phyloP scores from a whole-genome alignment of 2,113 vertebrate species.

The Oryzias celebensis region DNA sequence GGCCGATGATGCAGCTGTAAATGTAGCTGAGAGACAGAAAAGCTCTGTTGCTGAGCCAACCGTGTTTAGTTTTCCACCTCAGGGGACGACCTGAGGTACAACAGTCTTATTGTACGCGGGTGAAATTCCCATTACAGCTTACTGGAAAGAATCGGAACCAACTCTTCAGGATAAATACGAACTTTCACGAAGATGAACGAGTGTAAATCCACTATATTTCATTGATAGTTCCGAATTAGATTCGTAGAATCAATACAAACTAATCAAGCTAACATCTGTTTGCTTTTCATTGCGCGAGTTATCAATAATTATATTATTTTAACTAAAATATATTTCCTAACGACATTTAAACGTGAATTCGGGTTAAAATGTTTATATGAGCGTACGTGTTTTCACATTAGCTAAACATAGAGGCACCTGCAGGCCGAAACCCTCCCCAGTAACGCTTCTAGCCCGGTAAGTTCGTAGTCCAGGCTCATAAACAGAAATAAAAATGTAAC shows the following conservation, averaged over 20 bases:
- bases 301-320: neutral
- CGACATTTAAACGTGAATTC: neutral
- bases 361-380: neutral
- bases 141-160: slow-evolving; percentile 17
- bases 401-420: slow-evolving; percentile 35
- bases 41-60: slow-evolving; percentile 24
- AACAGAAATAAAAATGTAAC: neutral
- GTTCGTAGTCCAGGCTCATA: slow-evolving; percentile 32
- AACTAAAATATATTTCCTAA: neutral
- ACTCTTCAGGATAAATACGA: neutral
- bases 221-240: no score
- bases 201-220: neutral
- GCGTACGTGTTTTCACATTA: neutral
- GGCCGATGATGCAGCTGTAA: no score
- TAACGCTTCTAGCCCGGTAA: slow-evolving; percentile 6
- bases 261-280: slow-evolving; percentile 4
- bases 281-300: neutral
- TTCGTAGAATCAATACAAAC: neutral
- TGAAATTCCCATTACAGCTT: slow-evolving; percentile 19
- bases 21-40: neutral
- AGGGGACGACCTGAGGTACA: slow-evolving; percentile 9
- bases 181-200: neutral
- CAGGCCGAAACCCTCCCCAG: slow-evolving; percentile 53
- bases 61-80: neutral
- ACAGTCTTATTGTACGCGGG: neutral